Conservation (phyloP, 2,797 vertebrate species). For the Channa striata region DNA sequence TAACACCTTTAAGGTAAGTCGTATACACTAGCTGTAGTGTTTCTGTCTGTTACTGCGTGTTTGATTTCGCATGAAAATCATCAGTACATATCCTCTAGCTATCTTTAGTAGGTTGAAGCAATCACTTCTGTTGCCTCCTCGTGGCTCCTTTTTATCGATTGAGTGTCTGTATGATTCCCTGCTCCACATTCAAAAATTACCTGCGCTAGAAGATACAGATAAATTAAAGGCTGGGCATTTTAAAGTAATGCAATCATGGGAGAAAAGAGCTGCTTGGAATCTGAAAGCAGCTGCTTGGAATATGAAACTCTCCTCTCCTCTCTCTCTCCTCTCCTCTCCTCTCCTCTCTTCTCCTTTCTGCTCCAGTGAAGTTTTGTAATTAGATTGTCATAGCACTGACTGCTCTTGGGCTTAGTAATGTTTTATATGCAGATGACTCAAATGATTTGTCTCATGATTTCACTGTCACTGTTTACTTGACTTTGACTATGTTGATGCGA, state of each 20-base stretch:
- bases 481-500: conserved; percentile 73
- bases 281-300: background rate
- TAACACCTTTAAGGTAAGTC: conserved; percentile 70
- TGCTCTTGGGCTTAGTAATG: conserved; percentile 66
- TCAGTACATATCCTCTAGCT: conserved; percentile 52
- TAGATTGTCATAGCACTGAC: conserved; percentile 73
- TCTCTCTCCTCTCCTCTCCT: conserved; percentile 3
- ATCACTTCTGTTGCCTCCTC: conserved; percentile 63
- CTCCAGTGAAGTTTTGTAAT: conserved; percentile 77
- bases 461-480: conserved; percentile 81
- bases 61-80: conserved; percentile 54
- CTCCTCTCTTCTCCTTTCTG: conserved; percentile 48
- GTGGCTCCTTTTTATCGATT: conserved; percentile 67
- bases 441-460: conserved; percentile 79
- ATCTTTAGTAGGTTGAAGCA: conserved; percentile 64
- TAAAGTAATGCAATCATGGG: conserved; percentile 51
- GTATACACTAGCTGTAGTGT: conserved; percentile 28
- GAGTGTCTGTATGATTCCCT: conserved; percentile 58
- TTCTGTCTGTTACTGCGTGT: conserved; percentile 28
- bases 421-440: conserved; percentile 77
- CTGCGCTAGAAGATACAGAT: conserved; percentile 58
- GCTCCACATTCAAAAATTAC: conserved; percentile 64
- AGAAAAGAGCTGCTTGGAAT: conserved; percentile 37
- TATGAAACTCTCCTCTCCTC: background rate
- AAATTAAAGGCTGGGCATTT: conserved; percentile 66